Evolutionary conservation across 2,797 vertebrate species (phyloP), one percentile per base, ranked within the genome.

Genomic region (Cynodonichthys magdalenae): DNA sequence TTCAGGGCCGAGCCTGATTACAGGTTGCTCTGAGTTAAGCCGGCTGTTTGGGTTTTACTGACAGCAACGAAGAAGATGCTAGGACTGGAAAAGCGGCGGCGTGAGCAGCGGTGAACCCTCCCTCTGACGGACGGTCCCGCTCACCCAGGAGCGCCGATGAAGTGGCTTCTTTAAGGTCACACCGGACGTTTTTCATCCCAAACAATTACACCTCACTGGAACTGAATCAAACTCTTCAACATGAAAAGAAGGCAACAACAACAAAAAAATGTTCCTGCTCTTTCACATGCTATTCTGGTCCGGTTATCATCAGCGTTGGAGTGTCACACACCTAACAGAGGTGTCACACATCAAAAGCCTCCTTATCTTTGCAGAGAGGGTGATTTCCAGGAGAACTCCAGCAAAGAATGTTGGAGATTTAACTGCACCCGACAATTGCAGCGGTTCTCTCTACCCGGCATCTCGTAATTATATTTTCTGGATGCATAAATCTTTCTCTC

Each of bases 21-120:
- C 84, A 86, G 88, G 83, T 88, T 89, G 79, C 82, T 82, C 66
- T 41, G 82, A 87, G 82, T 82, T 69, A 79, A 79, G 73, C 79
- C 66, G 71, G 80, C 75, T 90, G 86, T 90, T 88, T 87, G 82
- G 83, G 80, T 89, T 39, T 89, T 88, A 85, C 82, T 89, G 87
- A 87, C 83, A 83, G 86, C 63, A 69, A 84, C 79, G 81, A 77
- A 77, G 81, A 90, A 76, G 87, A 89, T 87, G 85, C 88, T 90
- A 90, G 88, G 91, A 82, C 72, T 77, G 90, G 90, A 90, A 24
- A 91, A 91, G 90, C 74, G 83, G 86, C 78, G 89, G 91, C 85
- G 81, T 85, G 87, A 90, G 89, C 74, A 52, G 82, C 51, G 85
- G 81, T 84, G 80, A 83, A 84, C 72, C 59, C 81, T 82, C 83